phyloP scores from a whole-genome alignment of 2,113 vertebrate genomes.

The Athene noctua region DNA sequence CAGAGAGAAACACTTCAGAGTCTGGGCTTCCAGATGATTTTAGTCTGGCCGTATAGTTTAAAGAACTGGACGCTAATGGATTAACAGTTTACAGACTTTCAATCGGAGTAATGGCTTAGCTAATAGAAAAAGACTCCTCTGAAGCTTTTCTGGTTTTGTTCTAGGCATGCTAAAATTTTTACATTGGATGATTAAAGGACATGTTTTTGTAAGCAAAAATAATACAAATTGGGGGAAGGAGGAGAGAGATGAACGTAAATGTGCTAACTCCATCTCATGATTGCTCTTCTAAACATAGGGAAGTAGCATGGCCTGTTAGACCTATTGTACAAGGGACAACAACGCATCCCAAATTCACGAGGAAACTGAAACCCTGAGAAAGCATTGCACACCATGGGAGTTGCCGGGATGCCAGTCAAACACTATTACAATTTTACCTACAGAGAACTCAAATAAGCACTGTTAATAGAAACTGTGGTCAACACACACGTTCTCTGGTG shows the following conservation, averaged over 20 bases:
- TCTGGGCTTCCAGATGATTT: neutral
- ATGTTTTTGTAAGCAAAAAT: neutral
- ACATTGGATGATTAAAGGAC: neutral
- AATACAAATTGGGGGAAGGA: neutral
- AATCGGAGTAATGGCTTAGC: neutral
- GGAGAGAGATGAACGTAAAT: neutral
- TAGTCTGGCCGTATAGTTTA: neutral
- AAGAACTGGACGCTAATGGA: neutral
- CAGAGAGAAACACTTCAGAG: constrained; percentile 12
- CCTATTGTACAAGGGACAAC: neutral
- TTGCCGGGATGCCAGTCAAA: neutral
- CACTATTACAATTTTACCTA: neutral
- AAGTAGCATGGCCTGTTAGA: neutral
- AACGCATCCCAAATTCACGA: neutral
- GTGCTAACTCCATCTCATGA: neutral
- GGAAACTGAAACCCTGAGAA: neutral
- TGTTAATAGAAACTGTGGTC: neutral
- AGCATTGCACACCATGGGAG: neutral
- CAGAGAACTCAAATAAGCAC: neutral
- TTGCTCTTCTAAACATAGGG: neutral
- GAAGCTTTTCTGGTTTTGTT: neutral
- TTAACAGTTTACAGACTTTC: constrained; percentile 15
- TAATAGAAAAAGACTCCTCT: neutral
- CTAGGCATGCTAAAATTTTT: neutral
- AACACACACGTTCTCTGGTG: neutral